phyloP scores from a whole-genome alignment of 1,140 invertebrate genomes.

The Hylaeus anthracinus region DNA sequence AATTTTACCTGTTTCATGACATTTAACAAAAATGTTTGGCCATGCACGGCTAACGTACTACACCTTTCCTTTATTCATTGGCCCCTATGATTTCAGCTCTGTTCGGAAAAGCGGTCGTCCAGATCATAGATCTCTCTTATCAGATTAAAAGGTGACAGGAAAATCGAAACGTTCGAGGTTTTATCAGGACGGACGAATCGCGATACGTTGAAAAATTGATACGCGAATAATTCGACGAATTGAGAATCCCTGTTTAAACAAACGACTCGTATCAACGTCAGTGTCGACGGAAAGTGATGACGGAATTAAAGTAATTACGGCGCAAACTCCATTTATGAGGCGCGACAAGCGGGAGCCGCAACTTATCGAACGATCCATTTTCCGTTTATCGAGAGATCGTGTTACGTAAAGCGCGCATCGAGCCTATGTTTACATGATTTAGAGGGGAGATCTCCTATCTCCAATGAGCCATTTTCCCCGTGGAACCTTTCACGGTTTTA shows the following conservation, averaged over 20 bases:
- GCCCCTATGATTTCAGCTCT: no score
- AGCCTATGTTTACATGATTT: slow-evolving; percentile 10
- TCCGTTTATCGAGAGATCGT: background rate
- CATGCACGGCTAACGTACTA: no score
- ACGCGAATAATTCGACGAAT: background rate
- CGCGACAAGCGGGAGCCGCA: background rate
- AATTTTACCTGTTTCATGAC: no score
- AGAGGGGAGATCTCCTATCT: background rate
- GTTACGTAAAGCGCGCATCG: background rate
- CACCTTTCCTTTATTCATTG: no score
- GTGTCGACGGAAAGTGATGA: background rate
- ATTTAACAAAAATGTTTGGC: no score
- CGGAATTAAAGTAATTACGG: slow-evolving; percentile 21
- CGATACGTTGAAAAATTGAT: background rate
- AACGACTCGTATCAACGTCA: background rate
- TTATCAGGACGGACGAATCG: background rate
- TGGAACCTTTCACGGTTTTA: background rate
- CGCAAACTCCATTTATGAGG: background rate
- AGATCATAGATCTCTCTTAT: no score
- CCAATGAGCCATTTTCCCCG: background rate
- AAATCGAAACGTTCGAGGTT: background rate
- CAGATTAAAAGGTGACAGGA: background rate
- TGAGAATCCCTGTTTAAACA: background rate
- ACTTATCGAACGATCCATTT: slow-evolving; percentile 15
- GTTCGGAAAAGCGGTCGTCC: no score